phyloP scores from a whole-genome alignment of 2,797 vertebrate species.

The Chelon auratus region DNA sequence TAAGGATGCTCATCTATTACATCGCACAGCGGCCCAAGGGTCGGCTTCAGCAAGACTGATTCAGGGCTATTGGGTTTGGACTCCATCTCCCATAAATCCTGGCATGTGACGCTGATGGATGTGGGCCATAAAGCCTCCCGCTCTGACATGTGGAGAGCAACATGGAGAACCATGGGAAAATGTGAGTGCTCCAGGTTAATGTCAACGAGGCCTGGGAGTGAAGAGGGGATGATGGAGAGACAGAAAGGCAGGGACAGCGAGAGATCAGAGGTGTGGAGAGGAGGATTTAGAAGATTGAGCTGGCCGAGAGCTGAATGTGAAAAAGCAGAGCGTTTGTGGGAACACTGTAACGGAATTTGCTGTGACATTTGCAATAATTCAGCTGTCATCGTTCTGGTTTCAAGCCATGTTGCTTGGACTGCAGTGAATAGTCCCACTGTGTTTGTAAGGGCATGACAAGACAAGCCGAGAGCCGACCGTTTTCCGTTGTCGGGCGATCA shows the following conservation, averaged over 20 bases:
- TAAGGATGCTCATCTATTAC: constrained; percentile 79
- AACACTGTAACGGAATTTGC: constrained; percentile 58
- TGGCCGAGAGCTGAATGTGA: constrained; percentile 44
- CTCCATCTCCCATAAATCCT: constrained; percentile 86
- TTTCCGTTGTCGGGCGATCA: too few species aligned
- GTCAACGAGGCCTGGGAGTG: constrained; percentile 79
- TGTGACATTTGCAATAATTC: constrained; percentile 67
- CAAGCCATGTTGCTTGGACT: constrained; percentile 37
- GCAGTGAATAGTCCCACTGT: neutral
- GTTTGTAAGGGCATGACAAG: neutral
- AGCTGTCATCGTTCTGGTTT: constrained; percentile 49
- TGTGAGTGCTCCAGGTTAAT: constrained; percentile 83
- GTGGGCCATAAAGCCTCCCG: constrained; percentile 80
- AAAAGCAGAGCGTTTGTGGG: constrained; percentile 53
- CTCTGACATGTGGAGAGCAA: constrained; percentile 80
- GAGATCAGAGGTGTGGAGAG: constrained; percentile 66
- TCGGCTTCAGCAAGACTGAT: constrained; percentile 80
- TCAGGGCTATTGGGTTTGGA: constrained; percentile 79
- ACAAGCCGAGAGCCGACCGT: too few species aligned
- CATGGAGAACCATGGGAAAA: constrained; percentile 79
- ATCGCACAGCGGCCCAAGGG: constrained; percentile 74
- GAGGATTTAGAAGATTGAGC: constrained; percentile 60
- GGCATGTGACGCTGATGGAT: constrained; percentile 82
- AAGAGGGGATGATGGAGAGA: constrained; percentile 74
- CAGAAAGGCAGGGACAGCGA: constrained; percentile 52